Evolutionary conservation across 2,888 invertebrate species (phyloP).

Genomic region (Cataglyphis cursor): DNA sequence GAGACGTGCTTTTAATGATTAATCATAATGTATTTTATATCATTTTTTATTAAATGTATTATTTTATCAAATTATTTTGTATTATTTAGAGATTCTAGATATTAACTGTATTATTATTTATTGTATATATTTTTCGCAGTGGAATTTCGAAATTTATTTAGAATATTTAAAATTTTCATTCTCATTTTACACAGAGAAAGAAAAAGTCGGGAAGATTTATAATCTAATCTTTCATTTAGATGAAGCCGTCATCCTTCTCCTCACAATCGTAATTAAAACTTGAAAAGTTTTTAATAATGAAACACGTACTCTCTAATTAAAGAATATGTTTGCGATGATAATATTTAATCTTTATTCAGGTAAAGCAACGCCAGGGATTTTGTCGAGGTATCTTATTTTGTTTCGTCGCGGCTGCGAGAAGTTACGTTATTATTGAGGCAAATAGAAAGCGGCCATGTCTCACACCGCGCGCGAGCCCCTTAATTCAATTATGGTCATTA

Average conservation of each 20-base stretch:
- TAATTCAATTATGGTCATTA: constrained; percentile 52
- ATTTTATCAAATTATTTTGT: not conserved
- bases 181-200: not conserved
- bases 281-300: not conserved
- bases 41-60: not conserved
- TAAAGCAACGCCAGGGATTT: too few relatives aligned
- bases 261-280: not conserved
- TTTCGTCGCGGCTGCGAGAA: constrained; percentile 32
- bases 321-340: not conserved
- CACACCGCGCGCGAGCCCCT: constrained; percentile 23
- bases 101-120: too few relatives aligned
- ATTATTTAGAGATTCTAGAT: not conserved
- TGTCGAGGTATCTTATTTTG: constrained; percentile 28
- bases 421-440: constrained; percentile 46
- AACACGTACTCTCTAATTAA: not conserved
- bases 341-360: constrained; percentile 13
- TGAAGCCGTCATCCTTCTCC: not conserved
- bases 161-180: not conserved
- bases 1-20: not conserved
- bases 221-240: constrained; percentile 20
- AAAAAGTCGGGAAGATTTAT: not conserved
- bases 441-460: constrained; percentile 41
- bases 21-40: not conserved
- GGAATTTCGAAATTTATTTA: not conserved
- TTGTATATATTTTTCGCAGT: not conserved